Conservation (phyloP, 2,888 invertebrate species). For the Argynnis bischoffii region DNA sequence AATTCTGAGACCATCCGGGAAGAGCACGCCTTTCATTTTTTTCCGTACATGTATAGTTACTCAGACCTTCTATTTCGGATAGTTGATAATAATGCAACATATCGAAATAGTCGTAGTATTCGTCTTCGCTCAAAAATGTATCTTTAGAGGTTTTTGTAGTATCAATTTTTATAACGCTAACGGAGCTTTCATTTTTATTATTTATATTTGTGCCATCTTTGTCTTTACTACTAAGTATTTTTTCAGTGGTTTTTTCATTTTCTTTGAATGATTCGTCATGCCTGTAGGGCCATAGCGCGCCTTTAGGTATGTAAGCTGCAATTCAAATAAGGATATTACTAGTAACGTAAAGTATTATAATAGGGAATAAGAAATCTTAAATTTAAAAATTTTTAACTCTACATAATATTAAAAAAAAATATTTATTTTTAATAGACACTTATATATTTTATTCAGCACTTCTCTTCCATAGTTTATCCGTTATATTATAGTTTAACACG, state of each 20-base stretch:
- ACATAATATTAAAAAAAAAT: too few relatives aligned
- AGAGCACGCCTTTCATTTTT: constrained; percentile 86
- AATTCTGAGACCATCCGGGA: constrained; percentile 87
- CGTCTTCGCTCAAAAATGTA: neutral
- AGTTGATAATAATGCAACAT: neutral
- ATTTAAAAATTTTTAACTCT: too few relatives aligned
- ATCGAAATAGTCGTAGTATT: neutral
- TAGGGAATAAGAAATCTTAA: too few relatives aligned
- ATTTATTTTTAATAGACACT: neutral
- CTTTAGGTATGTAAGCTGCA: neutral
- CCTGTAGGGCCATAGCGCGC: neutral
- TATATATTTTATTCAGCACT: neutral
- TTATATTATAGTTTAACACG: too few relatives aligned
- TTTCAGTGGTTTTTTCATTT: neutral
- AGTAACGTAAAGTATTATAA: too few relatives aligned
- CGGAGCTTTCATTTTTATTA: neutral
- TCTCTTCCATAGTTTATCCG: too few relatives aligned
- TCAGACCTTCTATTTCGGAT: constrained; percentile 22
- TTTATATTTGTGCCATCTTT: too few relatives aligned
- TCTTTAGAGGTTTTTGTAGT: neutral
- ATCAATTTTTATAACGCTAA: neutral
- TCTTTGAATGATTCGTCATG: neutral
- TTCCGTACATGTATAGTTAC: constrained; percentile 81
- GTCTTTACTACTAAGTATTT: neutral
- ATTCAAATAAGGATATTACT: neutral